These are phyloP conservation scores for Muscicapa adusta DNA, from an alignment of 2,113 vertebrate genomes.

Conservation along the genomic window DNA sequence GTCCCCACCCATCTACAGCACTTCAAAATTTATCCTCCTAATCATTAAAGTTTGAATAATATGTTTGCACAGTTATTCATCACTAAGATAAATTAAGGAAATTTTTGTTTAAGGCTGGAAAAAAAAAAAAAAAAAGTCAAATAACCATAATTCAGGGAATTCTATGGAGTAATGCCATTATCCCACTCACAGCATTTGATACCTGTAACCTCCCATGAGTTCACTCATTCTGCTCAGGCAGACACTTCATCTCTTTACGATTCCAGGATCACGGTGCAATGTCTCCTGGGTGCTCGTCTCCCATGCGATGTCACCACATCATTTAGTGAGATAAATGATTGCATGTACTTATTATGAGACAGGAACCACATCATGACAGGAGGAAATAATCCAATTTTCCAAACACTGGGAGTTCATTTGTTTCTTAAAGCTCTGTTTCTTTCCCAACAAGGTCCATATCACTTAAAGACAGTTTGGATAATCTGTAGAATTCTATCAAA, in stretches of 20 bases:
- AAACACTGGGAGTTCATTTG: not conserved
- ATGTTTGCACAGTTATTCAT: not conserved
- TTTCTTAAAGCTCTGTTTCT: not conserved
- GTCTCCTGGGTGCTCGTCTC: not conserved
- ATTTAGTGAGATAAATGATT: not conserved
- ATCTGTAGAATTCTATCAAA: not conserved
- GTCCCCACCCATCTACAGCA: not conserved
- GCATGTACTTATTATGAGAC: not conserved
- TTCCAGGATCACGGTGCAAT: not conserved
- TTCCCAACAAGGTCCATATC: not conserved
- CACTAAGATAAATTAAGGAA: not conserved
- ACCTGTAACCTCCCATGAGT: not conserved
- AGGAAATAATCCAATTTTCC: not conserved
- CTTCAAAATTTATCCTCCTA: not conserved
- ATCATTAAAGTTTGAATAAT: not conserved
- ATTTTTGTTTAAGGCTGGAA: not conserved
- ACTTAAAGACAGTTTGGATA: not conserved
- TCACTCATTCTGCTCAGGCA: not conserved
- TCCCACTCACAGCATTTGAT: not conserved
- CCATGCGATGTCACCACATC: not conserved
- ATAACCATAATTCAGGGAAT: not conserved
- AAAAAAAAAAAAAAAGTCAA: not conserved
- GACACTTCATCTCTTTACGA: not conserved
- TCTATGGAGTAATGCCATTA: not conserved
- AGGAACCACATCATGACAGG: not conserved